Evolutionary conservation across 2,113 vertebrate genomes (phyloP).

Genomic region (Rafetus swinhoei): DNA sequence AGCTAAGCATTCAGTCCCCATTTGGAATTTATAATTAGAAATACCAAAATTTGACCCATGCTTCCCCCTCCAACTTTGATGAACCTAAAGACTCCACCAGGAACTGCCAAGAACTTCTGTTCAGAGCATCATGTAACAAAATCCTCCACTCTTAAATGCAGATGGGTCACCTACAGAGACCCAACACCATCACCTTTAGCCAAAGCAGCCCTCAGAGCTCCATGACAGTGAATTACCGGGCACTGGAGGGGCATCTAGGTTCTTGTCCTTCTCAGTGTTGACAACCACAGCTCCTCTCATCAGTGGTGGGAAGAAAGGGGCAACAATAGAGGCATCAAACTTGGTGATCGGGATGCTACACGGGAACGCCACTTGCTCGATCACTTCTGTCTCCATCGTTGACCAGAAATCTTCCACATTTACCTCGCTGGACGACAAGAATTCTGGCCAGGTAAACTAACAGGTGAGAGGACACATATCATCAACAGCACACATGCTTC

Average conservation of each 20-base stretch:
- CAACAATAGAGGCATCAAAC: slow-evolving; percentile 95
- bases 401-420: slow-evolving; percentile 97
- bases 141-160: neutral
- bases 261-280: slow-evolving; percentile 97
- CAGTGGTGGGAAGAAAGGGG: slow-evolving; percentile 95
- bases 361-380: slow-evolving; percentile 95
- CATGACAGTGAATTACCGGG: slow-evolving; percentile 74
- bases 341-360: slow-evolving; percentile 93
- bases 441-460: slow-evolving; percentile 97
- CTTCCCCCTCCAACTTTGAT: neutral
- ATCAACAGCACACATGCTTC: neutral
- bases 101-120: too few species aligned
- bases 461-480: slow-evolving; percentile 13
- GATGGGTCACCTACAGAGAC: neutral
- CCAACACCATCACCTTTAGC: neutral
- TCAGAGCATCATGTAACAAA: neutral
- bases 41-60: neutral
- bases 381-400: slow-evolving; percentile 95
- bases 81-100: neutral
- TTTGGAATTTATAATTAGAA: neutral
- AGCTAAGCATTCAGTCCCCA: neutral
- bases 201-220: neutral
- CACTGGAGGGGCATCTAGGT: slow-evolving; percentile 70
- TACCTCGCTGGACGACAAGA: slow-evolving; percentile 89
- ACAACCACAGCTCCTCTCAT: slow-evolving; percentile 90